Evolutionary conservation across 2,113 vertebrate genomes (phyloP).

Genomic region (Dasyornis broadbenti): DNA sequence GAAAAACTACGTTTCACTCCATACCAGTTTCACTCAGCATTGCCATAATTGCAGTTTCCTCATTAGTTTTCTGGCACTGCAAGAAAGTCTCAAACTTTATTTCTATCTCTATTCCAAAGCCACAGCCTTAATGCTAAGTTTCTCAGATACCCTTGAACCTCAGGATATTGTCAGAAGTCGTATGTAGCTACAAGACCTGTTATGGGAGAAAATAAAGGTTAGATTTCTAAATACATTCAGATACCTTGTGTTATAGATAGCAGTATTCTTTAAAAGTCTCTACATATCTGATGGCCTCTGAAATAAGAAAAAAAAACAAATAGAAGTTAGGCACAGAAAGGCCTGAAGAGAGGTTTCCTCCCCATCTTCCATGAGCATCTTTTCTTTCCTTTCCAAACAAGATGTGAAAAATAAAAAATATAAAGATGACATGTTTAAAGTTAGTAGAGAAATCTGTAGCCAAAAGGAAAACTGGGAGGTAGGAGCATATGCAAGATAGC

Average conservation of each 20-base stretch:
- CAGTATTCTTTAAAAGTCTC: background rate
- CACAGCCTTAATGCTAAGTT: background rate
- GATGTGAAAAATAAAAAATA: background rate
- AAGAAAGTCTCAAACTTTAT: background rate
- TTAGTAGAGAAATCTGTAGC: background rate
- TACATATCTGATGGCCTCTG: background rate
- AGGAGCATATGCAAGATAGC: background rate
- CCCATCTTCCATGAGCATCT: background rate
- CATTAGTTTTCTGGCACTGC: background rate
- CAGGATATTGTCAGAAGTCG: background rate
- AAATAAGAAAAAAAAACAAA: background rate
- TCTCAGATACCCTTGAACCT: background rate
- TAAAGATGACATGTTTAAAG: background rate
- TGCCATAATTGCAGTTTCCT: background rate
- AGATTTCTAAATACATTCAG: background rate
- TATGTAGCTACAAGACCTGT: background rate
- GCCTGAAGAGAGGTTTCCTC: background rate
- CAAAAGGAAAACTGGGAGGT: background rate
- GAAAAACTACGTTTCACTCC: background rate
- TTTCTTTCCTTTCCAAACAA: background rate
- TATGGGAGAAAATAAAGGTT: fast-evolving
- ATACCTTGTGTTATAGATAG: background rate
- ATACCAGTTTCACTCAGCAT: background rate
- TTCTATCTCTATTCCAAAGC: background rate
- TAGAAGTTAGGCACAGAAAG: background rate